A percentile compares a stretch with the other conserved stretches of the same genome.
Evolutionary conservation across 2,888 invertebrate species (phyloP).

Genomic region (Lamellibrachia columna): DNA sequence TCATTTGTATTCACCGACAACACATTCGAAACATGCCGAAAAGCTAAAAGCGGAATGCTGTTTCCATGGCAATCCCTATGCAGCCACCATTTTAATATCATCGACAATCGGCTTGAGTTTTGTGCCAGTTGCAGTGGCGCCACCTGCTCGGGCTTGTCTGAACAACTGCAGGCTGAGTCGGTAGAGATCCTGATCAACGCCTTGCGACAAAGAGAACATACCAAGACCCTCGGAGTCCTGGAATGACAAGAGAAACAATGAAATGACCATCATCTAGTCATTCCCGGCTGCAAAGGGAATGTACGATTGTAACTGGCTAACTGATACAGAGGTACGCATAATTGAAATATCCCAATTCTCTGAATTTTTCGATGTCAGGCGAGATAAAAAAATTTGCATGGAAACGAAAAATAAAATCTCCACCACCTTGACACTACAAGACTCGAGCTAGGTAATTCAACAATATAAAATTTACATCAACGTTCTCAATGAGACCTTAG

Average conservation of each 20-base stretch:
- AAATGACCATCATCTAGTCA: not conserved
- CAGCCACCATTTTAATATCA: not conserved
- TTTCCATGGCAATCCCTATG: not conserved
- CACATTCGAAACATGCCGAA: not conserved
- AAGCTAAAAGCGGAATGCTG: not conserved
- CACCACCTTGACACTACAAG: too few relatives aligned
- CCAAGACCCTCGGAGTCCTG: slow-evolving; percentile 38
- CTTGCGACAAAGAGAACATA: slow-evolving; percentile 48
- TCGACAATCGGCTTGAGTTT: not conserved
- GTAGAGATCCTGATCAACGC: slow-evolving; percentile 56
- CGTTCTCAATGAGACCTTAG: too few relatives aligned
- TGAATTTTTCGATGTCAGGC: too few relatives aligned
- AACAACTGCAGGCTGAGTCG: slow-evolving; percentile 57
- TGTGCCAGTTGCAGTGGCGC: not conserved
- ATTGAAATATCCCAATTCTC: too few relatives aligned
- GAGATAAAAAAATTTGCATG: too few relatives aligned
- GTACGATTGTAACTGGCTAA: not conserved
- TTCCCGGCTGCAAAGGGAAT: not conserved
- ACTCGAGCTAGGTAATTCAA: too few relatives aligned
- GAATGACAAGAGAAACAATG: not conserved
- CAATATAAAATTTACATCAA: too few relatives aligned
- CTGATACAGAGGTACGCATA: too few relatives aligned
- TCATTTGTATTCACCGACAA: not conserved
- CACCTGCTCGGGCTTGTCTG: slow-evolving; percentile 40
- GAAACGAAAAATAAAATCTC: too few relatives aligned